Percentiles rank a stretch among this genome's conserved stretches.
Evolutionary conservation across 2,113 vertebrate genomes (phyloP).

Genomic region (Cynocephalus volans): DNA sequence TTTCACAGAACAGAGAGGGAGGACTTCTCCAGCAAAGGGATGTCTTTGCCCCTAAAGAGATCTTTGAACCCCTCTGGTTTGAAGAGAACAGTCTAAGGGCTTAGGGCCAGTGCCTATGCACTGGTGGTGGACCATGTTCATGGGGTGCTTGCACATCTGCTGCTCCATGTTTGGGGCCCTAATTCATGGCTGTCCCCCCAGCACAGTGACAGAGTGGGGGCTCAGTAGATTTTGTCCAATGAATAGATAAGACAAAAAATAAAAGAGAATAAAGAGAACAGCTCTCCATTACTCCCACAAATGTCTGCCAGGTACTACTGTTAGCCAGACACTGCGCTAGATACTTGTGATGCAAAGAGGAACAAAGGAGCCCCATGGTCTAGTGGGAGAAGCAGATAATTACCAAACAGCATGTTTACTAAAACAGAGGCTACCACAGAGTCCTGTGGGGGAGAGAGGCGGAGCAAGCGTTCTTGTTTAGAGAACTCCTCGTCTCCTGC

Average conservation of each 20-base stretch:
- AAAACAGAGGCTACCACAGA: neutral
- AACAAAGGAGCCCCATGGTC: neutral
- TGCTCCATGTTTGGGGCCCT: neutral
- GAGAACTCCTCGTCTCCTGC: neutral
- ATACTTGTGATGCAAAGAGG: neutral
- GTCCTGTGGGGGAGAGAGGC: neutral
- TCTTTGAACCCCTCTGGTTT: neutral
- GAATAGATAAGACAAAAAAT: conserved; percentile 21
- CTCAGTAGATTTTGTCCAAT: neutral
- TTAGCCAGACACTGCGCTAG: neutral
- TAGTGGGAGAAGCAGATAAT: neutral
- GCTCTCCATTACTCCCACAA: neutral
- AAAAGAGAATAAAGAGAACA: conserved; percentile 30
- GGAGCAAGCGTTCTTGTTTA: neutral
- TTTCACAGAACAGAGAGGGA: neutral
- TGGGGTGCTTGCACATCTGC: neutral
- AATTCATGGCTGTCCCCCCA: neutral
- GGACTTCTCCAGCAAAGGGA: neutral
- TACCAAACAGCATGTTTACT: neutral
- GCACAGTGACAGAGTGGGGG: neutral
- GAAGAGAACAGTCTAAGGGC: neutral
- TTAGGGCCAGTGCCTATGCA: neutral
- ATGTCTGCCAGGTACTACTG: neutral
- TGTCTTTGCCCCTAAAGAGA: neutral
- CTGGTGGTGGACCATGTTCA: rapidly evolving